Base-by-base conservation (phyloP, 2,113 vertebrate species). In the Nanorana parkeri region DNA sequence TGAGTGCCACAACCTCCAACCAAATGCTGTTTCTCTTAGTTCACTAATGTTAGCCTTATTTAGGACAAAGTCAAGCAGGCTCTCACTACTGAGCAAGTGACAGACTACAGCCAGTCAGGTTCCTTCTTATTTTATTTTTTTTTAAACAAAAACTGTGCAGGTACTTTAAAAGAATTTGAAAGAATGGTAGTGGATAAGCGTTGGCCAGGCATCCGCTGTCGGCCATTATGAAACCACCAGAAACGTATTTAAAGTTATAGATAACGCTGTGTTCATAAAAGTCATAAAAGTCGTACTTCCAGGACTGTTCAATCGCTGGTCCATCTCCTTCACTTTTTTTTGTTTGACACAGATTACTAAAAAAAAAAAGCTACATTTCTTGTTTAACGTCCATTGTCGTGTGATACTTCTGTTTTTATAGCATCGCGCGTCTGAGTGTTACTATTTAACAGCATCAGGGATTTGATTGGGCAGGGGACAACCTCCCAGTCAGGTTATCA, bases 31-130 rank as follows among this genome's bases (percentile, higher is more conserved):
- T 71, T 93, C 87, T 89, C 90, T 92, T 93, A 94, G 93, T 93
- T 94, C 94, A 94, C 94, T 94, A 93, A 94, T 92, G 94, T 94
- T 94, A 94, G 94, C 94, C 94, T 94, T 94, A 94, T 93, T 93
- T 94, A 94, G 94, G 94, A 94, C 93, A 93, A 88, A 93, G 91
- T 94, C 93, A 94, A 92, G 92, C 93, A 92, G 94, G 94, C 93
- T 93, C 93, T 93, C 93, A 92, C 93, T 93, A 93, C 92, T 92
- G 92, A 91, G 94, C 94, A 93, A 93, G 90, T 92, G 91, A 92
- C 94, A 94, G 93, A 93, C 94, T 89, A 90, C 93, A 92, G 92
- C 94, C 93, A 92, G 93, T 89, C 93, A 89, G 90, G 90, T 93
- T 92, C 89, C 90, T 92, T 93, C 92, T 90, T 41, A 41, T 28